Conservation (phyloP, 2,797 vertebrate species). For the Eospalax fontanierii region DNA sequence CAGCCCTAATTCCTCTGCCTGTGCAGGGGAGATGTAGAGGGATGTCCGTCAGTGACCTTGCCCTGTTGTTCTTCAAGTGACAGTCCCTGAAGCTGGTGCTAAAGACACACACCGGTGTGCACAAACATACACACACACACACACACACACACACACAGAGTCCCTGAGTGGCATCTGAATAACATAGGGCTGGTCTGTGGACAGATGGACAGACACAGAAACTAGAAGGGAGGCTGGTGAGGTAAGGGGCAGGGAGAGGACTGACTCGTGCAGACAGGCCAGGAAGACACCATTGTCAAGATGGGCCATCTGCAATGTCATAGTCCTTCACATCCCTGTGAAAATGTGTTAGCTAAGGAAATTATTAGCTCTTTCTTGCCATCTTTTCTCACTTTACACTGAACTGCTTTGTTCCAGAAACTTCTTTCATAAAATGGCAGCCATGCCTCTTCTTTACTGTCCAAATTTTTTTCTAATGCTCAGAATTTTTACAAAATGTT, state of each 20-base stretch:
- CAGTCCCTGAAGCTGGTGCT: conserved; percentile 60
- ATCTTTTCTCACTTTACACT: rapidly evolving
- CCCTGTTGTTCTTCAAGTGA: conserved; percentile 87
- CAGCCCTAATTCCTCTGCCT: conserved; percentile 90
- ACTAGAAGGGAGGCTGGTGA: rapidly evolving
- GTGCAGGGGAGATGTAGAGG: conserved; percentile 87
- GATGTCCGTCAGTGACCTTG: conserved; percentile 90
- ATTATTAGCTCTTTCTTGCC: neutral
- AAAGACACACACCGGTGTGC: neutral
- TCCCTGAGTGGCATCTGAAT: neutral
- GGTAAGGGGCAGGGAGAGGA: rapidly evolving
- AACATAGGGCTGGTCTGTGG: neutral
- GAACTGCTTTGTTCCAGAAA: neutral
- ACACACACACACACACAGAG: neutral
- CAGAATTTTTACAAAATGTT: neutral
- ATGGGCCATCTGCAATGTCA: neutral
- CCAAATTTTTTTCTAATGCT: neutral
- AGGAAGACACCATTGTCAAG: neutral
- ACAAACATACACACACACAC: neutral
- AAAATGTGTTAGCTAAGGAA: neutral
- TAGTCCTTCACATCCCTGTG: neutral
- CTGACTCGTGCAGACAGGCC: rapidly evolving
- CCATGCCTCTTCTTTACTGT: neutral
- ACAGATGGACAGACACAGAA: neutral
- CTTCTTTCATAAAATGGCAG: neutral